These are phyloP conservation scores for Phenganax stokvisi DNA, from an alignment of 92 coral and sea anemone genomes.

Conservation along the genomic window DNA sequence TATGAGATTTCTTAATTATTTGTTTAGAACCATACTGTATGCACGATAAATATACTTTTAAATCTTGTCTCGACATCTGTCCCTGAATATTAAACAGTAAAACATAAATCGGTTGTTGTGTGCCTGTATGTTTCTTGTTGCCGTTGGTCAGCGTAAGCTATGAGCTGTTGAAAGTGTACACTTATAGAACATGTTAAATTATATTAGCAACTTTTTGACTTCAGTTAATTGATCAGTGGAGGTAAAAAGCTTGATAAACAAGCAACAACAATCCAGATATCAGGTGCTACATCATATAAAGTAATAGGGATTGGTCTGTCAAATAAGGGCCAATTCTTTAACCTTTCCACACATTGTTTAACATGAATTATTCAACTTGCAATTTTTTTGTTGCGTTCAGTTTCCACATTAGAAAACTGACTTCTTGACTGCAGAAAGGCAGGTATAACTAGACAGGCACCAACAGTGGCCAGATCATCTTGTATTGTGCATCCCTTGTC, in stretches of 20 bases:
- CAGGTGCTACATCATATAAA: conserved; percentile 43
- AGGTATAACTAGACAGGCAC: conserved; percentile 43
- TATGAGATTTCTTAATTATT: no score
- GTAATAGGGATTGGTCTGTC: conserved; percentile 55
- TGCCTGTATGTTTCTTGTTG: no score
- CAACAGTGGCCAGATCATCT: conserved; percentile 53
- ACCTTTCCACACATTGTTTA: conserved; percentile 50
- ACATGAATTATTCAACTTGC: conserved; percentile 55
- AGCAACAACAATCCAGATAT: conserved; percentile 47
- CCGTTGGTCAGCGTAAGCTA: no score
- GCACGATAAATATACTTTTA: no score
- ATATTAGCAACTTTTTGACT: no score
- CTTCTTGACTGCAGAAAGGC: conserved; percentile 37
- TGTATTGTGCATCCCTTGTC: conserved; percentile 53
- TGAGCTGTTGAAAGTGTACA: no score
- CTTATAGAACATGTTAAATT: no score
- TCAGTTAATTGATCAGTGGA: conserved; percentile 26
- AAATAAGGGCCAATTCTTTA: conserved; percentile 59
- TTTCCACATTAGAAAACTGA: conserved; percentile 42
- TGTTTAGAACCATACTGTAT: no score
- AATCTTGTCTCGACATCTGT: no score
- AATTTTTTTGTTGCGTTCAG: conserved; percentile 48
- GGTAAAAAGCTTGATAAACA: conserved; percentile 53
- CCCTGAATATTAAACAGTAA: no score
- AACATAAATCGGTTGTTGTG: no score